Base-by-base conservation (phyloP, 2,888 invertebrate genomes). In the Blera fallax region DNA sequence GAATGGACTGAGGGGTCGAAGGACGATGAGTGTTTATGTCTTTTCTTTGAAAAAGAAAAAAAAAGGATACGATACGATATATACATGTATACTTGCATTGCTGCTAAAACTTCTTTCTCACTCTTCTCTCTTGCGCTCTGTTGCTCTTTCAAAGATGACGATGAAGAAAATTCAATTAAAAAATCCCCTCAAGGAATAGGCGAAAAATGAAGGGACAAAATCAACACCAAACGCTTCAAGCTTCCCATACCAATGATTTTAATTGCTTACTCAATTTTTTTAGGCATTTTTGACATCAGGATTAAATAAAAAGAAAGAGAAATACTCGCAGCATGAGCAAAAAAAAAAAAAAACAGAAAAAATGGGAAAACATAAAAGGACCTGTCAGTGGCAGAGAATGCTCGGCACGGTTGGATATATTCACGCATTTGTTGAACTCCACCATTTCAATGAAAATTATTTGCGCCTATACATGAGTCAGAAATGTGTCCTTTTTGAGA, bases 91-190 rank as follows among this genome's bases (percentile, higher is more conserved):
- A 69, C 56, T 40, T 72, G 65, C 50, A 72, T 52, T 27, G 21
- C 37, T 27, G 21, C 37, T 37, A 50, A 37, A 24, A 16, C 18
- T n/a, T 11, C 27, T 62, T 34, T 32, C 32, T 18, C 8, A 2
- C 21, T 32, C 21, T 0, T 45, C 24, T 21, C 48, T 50, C 40
- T 1, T n/a, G n/a, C 21, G 40, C 21, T 40, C 3, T 45, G 10
- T n/a, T 0, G 8, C 34, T 29, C 37, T 8, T n/a, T 18, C 14
- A 34, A 50, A 65, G 64, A 64, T 43, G 29, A 48, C 60, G 65
- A 45, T 52, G 67, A 76, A 62, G 72, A 60, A 85, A 80, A 85
- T 84, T 84, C 84, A 80, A 84, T 84, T 84, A 84, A 84, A 83
- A 81, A 69, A 70, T 60, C 24, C 54, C 84, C 70, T 54, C 69